Percentiles rank a stretch among this genome's conserved stretches.
Evolutionary conservation across 2,113 vertebrate genomes (phyloP).

Genomic region (Nothoprocta perdicaria): DNA sequence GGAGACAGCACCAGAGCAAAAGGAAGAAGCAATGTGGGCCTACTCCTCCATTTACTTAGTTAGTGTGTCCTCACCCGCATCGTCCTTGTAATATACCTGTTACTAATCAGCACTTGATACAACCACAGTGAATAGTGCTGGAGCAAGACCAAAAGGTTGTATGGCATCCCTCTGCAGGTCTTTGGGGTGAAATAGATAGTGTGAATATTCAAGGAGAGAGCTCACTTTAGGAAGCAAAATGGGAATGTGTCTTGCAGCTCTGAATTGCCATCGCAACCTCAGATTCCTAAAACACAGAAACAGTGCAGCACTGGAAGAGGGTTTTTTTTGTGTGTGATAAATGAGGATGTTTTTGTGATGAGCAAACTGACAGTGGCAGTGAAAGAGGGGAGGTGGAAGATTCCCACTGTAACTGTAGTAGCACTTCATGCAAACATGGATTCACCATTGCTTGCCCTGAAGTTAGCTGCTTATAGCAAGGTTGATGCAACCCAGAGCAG

Average conservation of each 20-base stretch:
- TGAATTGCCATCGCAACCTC: background rate
- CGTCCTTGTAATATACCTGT: background rate
- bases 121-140: background rate
- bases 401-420: background rate
- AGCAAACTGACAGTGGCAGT: background rate
- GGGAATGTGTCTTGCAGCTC: background rate
- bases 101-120: background rate
- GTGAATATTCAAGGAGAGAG: background rate
- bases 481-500: background rate
- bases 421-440: background rate
- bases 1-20: background rate
- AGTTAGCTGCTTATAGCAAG: background rate
- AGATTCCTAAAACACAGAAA: background rate
- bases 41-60: conserved; percentile 4
- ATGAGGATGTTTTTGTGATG: background rate
- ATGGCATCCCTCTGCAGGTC: background rate
- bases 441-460: background rate
- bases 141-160: background rate
- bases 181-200: accelerated
- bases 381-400: background rate
- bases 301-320: background rate
- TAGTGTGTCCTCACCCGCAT: background rate
- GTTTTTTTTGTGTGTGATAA: too few species aligned
- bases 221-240: background rate
- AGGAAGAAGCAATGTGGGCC: background rate